phyloP scores from a whole-genome alignment of 1,140 invertebrate species.

The Watersipora subatra region DNA sequence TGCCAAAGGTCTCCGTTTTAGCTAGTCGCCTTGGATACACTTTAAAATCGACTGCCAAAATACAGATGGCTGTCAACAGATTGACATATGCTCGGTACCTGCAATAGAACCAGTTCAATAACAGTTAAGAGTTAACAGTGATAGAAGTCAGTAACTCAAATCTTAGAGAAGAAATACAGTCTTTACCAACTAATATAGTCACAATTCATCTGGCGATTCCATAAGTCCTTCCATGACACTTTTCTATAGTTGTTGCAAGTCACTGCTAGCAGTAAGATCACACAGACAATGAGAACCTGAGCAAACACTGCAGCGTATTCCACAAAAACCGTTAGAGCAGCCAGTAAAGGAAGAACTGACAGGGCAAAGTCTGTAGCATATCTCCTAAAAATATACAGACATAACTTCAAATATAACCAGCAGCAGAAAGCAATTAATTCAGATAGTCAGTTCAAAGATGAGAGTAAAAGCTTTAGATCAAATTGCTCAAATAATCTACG shows the following conservation, averaged over 20 bases:
- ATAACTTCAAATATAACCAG: neutral
- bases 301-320: slow-evolving; percentile 1
- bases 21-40: slow-evolving; percentile 65
- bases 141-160: neutral
- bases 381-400: neutral
- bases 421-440: neutral
- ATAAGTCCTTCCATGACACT: neutral
- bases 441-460: neutral
- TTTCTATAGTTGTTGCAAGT: neutral
- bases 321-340: slow-evolving; percentile 1
- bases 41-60: slow-evolving; percentile 81
- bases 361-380: slow-evolving; percentile 2
- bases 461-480: neutral
- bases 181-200: neutral
- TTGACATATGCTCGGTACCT: slow-evolving; percentile 49
- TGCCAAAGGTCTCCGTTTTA: slow-evolving; percentile 75
- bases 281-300: neutral
- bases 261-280: neutral
- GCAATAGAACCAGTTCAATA: neutral
- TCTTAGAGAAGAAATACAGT: neutral
- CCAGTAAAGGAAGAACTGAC: slow-evolving; percentile 3
- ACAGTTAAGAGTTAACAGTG: neutral
- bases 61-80: slow-evolving; percentile 62
- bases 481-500: neutral
- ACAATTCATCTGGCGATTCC: neutral